These are phyloP conservation scores for Oxygymnocypris stewartii DNA, from an alignment of 2,113 vertebrate genomes.

Conservation along the genomic window DNA sequence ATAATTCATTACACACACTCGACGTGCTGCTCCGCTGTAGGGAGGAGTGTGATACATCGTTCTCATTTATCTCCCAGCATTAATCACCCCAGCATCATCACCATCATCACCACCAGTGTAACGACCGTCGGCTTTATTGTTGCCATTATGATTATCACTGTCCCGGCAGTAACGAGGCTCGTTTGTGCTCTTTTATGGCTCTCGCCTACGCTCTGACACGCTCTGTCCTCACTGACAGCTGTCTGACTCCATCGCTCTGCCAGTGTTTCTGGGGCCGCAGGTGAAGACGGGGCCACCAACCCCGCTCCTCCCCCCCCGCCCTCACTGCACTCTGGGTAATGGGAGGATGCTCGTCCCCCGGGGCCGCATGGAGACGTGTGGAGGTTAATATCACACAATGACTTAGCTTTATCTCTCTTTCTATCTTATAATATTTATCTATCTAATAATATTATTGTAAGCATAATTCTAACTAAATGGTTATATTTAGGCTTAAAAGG, in stretches of 20 bases:
- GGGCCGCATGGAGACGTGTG: not conserved
- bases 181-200: conserved; percentile 74
- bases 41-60: conserved; percentile 27
- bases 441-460: not conserved
- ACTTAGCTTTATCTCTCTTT: too few species aligned
- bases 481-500: not conserved
- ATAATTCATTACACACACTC: not conserved
- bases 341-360: not conserved
- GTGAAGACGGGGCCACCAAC: not conserved
- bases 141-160: conserved; percentile 79
- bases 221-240: conserved; percentile 71
- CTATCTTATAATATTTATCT: not conserved
- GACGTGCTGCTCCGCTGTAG: conserved; percentile 14
- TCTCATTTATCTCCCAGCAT: conserved; percentile 69
- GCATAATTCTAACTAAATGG: not conserved
- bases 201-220: conserved; percentile 67
- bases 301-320: not conserved
- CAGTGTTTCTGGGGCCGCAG: conserved; percentile 28
- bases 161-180: conserved; percentile 70
- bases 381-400: not conserved
- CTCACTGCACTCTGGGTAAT: conserved; percentile 1
- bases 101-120: conserved; percentile 72
- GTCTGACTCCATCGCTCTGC: conserved; percentile 67
- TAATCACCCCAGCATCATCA: conserved; percentile 73
- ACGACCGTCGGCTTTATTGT: conserved; percentile 78